Evolutionary conservation across 2,888 invertebrate genomes (phyloP).

Genomic region (Cephus sareptanus): DNA sequence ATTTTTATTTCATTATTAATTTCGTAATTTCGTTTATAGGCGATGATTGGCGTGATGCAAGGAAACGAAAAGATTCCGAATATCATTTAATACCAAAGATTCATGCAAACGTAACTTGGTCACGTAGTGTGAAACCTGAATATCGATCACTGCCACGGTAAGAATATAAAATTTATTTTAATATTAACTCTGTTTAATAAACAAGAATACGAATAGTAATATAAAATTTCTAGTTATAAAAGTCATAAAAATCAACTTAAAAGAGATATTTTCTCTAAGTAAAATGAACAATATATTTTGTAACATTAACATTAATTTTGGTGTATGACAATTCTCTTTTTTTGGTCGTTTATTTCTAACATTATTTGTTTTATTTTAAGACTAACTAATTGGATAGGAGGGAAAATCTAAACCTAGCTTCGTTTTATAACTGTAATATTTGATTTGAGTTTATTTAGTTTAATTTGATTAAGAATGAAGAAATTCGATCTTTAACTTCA

Average conservation of each 20-base stretch:
- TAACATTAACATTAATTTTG: too few species aligned
- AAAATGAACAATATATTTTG: not conserved
- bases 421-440: too few species aligned
- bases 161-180: not conserved
- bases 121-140: slow-evolving; percentile 80
- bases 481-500: not conserved
- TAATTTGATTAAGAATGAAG: not conserved
- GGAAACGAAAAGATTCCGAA: slow-evolving; percentile 78
- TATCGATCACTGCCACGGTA: slow-evolving; percentile 77
- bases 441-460: not conserved
- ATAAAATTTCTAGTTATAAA: not conserved
- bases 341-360: too few species aligned
- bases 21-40: slow-evolving; percentile 58
- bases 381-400: too few species aligned
- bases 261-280: not conserved
- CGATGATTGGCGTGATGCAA: slow-evolving; percentile 80
- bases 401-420: too few species aligned
- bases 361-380: too few species aligned
- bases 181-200: not conserved
- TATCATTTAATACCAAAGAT: slow-evolving; percentile 80
- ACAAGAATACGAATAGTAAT: not conserved
- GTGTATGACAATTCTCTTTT: too few species aligned
- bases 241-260: not conserved
- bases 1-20: not conserved
- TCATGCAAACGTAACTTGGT: slow-evolving; percentile 74